A percentile compares a stretch with the other conserved stretches of the same genome.
phyloP scores from a whole-genome alignment of 2,113 vertebrate genomes.

The Oncorhynchus gorbuscha region DNA sequence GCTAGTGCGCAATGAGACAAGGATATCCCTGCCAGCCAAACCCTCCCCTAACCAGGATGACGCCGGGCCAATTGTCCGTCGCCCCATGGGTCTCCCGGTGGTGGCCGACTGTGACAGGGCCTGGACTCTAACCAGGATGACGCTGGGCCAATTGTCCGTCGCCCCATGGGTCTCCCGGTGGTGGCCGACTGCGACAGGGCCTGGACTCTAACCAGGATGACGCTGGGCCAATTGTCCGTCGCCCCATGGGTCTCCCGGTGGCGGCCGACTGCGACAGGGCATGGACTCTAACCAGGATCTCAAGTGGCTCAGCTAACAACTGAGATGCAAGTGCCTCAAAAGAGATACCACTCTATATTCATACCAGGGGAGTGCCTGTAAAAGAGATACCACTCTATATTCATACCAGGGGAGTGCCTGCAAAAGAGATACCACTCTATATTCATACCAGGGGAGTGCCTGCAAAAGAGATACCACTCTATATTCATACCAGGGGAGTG shows the following conservation, averaged over 20 bases:
- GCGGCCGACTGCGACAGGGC: background rate
- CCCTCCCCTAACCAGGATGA: too few relatives aligned
- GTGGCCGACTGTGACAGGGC: background rate
- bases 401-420: background rate
- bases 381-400: background rate
- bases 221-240: too few relatives aligned
- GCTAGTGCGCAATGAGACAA: too few relatives aligned
- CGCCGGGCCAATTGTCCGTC: too few relatives aligned
- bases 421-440: background rate
- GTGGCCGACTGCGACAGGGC: background rate
- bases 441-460: too few relatives aligned
- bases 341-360: background rate
- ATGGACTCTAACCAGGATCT: conserved; percentile 4
- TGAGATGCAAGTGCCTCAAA: too few relatives aligned
- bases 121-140: conserved; percentile 2
- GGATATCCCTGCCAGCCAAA: too few relatives aligned
- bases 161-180: too few relatives aligned
- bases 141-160: too few relatives aligned
- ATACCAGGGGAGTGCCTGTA: too few relatives aligned
- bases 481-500: background rate
- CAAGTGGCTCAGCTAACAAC: background rate
- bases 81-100: too few relatives aligned
- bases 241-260: too few relatives aligned
- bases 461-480: background rate
- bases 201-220: conserved; percentile 4